Evolutionary conservation across 2,797 vertebrate genomes (phyloP).

Genomic region (Capromys pilorides): DNA sequence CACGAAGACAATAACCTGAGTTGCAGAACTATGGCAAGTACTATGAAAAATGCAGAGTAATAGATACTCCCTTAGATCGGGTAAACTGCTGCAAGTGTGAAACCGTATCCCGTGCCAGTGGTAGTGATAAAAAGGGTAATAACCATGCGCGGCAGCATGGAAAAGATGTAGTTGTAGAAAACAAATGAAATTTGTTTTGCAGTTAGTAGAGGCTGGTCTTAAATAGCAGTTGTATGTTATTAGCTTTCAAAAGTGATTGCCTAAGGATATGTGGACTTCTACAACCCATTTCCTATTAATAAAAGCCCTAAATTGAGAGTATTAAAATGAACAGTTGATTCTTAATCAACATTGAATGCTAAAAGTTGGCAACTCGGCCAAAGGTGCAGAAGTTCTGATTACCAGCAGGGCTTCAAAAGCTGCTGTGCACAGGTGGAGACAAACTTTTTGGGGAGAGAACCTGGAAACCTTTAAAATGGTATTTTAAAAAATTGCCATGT

Average conservation of each 20-base stretch:
- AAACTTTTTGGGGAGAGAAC: slow-evolving; percentile 68
- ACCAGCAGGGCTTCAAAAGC: slow-evolving; percentile 75
- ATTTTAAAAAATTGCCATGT: slow-evolving; percentile 76
- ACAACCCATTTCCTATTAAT: slow-evolving; percentile 57
- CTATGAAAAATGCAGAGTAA: not conserved
- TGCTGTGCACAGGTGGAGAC: slow-evolving; percentile 63
- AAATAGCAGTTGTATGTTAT: not conserved
- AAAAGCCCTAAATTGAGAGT: slow-evolving; percentile 13
- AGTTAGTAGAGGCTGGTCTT: slow-evolving; percentile 21
- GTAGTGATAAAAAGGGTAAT: not conserved
- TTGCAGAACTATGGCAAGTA: not conserved
- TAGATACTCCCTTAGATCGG: not conserved
- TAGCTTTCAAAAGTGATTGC: slow-evolving; percentile 43
- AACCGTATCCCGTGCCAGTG: not conserved
- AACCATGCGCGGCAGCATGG: not conserved
- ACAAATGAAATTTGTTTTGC: slow-evolving; percentile 5
- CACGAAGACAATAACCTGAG: not conserved
- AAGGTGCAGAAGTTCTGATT: slow-evolving; percentile 57
- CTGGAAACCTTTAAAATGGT: slow-evolving; percentile 79
- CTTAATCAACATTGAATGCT: slow-evolving; percentile 65
- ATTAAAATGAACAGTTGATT: slow-evolving; percentile 62
- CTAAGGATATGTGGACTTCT: slow-evolving; percentile 22
- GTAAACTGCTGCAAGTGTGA: not conserved
- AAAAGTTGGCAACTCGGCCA: slow-evolving; percentile 51
- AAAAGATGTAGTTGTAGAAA: not conserved